Conservation (phyloP, 1,140 invertebrate species). For the Drosophila sturtevanti region DNA sequence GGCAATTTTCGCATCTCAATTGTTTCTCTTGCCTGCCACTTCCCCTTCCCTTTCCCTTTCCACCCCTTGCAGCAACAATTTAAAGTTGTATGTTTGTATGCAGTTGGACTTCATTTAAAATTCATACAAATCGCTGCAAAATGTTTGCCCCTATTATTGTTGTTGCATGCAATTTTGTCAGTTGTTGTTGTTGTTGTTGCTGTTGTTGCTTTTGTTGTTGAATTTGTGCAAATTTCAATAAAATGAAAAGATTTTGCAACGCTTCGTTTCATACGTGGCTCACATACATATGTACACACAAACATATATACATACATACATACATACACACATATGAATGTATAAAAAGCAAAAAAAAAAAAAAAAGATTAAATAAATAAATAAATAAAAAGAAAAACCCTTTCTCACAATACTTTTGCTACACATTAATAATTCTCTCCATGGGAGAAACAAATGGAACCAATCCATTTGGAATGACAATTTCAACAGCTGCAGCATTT, state of each 20-base stretch:
- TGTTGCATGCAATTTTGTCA: conserved; percentile 31
- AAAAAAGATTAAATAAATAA: no score
- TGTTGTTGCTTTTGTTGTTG: no score
- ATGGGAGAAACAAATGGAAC: not conserved
- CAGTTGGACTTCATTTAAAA: conserved; percentile 31
- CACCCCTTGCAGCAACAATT: no score
- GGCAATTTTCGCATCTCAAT: not conserved
- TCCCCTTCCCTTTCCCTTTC: conserved; percentile 9
- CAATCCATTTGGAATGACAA: conserved; percentile 72
- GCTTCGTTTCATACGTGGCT: conserved; percentile 44
- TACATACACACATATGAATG: no score
- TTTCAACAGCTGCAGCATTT: conserved; percentile 23
- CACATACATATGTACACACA: no score
- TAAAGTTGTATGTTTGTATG: conserved; percentile 18
- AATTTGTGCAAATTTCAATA: conserved; percentile 36
- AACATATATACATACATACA: no score
- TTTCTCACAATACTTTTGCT: not conserved
- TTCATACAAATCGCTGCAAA: conserved; percentile 62
- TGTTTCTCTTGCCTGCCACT: not conserved
- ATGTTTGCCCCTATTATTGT: conserved; percentile 48
- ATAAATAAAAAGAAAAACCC: not conserved
- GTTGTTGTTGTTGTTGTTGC: conserved; percentile 15
- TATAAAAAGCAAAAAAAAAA: no score
- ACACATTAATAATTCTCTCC: not conserved
- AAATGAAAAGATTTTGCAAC: conserved; percentile 52